Evolutionary conservation across 92 coral and sea anemone genomes (phyloP).

Genomic region (Porites rus): DNA sequence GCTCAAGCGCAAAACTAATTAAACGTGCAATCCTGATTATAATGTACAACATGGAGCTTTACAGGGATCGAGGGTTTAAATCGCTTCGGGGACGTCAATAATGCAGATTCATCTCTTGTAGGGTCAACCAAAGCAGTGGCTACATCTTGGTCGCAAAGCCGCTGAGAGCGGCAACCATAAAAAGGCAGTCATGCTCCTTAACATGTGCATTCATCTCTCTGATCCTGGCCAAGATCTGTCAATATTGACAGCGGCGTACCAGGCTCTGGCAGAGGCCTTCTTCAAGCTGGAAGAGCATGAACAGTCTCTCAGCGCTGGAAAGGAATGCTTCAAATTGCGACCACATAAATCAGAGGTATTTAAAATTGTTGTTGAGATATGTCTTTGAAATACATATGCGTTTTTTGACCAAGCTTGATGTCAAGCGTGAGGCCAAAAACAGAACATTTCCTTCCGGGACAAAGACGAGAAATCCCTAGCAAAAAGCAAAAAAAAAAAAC

Average conservation of each 20-base stretch:
- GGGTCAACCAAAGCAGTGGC: constrained; percentile 56
- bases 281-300: constrained; percentile 34
- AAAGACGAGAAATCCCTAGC: too few species aligned
- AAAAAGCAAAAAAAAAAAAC: too few species aligned
- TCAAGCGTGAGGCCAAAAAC: too few species aligned
- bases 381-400: too few species aligned
- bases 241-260: constrained; percentile 39
- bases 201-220: constrained; percentile 66
- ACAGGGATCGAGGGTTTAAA: not conserved
- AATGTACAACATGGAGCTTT: not conserved
- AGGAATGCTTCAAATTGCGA: constrained; percentile 59
- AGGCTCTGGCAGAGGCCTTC: constrained; percentile 46
- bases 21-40: not conserved
- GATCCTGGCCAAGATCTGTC: constrained; percentile 53
- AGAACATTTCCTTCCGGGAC: too few species aligned
- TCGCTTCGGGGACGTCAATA: not conserved
- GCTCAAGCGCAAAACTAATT: not conserved
- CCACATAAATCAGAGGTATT: constrained; percentile 82
- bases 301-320: constrained; percentile 47
- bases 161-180: constrained; percentile 19
- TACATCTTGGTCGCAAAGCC: constrained; percentile 60
- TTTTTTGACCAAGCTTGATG: too few species aligned
- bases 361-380: too few species aligned
- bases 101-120: not conserved
- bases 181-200: constrained; percentile 57